Base-by-base conservation (phyloP, 2,113 vertebrate genomes). In the Cebus imitator region DNA sequence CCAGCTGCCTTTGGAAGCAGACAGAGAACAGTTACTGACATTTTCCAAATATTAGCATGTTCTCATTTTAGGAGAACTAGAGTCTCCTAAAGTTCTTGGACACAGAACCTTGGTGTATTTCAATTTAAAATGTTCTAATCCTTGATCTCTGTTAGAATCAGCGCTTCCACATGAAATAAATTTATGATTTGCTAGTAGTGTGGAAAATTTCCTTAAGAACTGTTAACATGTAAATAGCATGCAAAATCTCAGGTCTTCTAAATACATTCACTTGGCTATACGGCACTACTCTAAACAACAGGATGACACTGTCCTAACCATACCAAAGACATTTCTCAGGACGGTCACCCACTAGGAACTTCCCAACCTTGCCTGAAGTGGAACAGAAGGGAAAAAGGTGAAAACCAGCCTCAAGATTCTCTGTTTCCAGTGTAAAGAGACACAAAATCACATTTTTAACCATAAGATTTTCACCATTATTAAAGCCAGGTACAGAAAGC, bases 121-220 rank as follows among this genome's bases (percentile, higher is more conserved):
- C 76, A 78, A 78, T 82, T 23, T 17, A 78, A 78, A 79, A 43
- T 9, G 6, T 81, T 48, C 76, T 66, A 88, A 45, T 55, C 64
- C 48, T 87, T 75, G 18, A 27, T 35, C 30, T 25, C 23, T 81
- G 6, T 48, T 95, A 78, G 68, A 66, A 45, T 37, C 25, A 68
- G 17, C 1, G 40, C 40, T 92, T 35, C 32, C 68, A 68, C 13
- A 23, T 68, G 76, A 93, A 89, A 89, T 61, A 70, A 45, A 70
- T 35, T 76, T 66, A 40, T 66, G 45, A 66, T 84, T 68, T 83
- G 37, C 48, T 89, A 70, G 45, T 1, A 72, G 13, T 11, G 11
- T 84, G 25, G 70, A 70, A 35, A 84, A 79, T 93, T 83, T 87
- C 58, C 84, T 79, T 70, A 96, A 93, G 55, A 82, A 80, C 18